phyloP scores from a whole-genome alignment of 2,888 invertebrate species.

The Eupithecia insigniata region DNA sequence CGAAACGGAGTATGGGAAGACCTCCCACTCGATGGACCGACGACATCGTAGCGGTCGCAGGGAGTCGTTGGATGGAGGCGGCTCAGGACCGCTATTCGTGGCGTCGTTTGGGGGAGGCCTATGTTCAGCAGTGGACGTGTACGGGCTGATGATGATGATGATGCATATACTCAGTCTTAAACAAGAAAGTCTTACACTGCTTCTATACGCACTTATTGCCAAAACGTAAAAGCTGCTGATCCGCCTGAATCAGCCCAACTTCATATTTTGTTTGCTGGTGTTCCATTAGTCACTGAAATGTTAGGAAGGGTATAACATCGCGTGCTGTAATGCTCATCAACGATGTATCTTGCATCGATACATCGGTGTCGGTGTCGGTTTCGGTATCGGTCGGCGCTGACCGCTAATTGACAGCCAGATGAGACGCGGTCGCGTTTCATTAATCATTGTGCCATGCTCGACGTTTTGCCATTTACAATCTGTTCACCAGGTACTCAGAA shows the following conservation, averaged over 20 bases:
- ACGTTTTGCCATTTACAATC: not conserved
- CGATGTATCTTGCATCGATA: not conserved
- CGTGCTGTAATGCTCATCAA: not conserved
- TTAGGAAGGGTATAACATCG: not conserved
- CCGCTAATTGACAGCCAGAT: conserved; percentile 18
- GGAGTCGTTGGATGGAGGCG: no score
- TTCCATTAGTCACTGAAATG: not conserved
- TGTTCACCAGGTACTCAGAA: not conserved
- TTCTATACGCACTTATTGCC: no score
- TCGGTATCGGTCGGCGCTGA: not conserved
- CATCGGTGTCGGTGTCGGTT: not conserved
- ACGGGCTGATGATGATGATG: no score
- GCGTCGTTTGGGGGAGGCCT: no score
- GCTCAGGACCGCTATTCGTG: no score
- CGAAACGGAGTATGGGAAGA: no score
- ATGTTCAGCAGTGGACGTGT: no score
- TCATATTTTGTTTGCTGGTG: not conserved
- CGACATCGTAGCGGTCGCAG: no score
- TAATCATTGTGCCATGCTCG: conserved; percentile 7
- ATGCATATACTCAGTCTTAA: no score
- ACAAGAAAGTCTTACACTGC: no score
- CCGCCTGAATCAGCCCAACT: not conserved
- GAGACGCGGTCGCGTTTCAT: conserved; percentile 27
- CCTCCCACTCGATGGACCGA: no score
- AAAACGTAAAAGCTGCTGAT: not conserved